These are phyloP conservation scores for Belgica antarctica DNA, from an alignment of 2,888 invertebrate genomes.

Conservation along the genomic window DNA sequence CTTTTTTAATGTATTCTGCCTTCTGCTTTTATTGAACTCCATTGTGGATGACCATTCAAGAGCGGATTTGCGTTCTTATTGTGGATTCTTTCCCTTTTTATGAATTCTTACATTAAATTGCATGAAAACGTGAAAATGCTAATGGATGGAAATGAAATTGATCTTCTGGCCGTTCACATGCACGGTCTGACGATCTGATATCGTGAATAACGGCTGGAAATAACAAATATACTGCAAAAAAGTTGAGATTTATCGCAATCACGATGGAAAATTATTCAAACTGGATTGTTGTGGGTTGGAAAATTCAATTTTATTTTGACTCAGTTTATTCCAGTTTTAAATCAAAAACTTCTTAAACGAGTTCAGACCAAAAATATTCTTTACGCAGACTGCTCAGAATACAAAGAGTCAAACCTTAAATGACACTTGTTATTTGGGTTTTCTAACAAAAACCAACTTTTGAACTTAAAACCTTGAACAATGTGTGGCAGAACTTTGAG, in stretches of 20 bases:
- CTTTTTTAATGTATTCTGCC: slow-evolving; percentile 37
- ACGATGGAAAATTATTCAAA: neutral
- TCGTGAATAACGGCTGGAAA: too few species aligned
- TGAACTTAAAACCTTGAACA: too few species aligned
- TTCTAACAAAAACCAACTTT: too few species aligned
- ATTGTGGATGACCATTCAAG: neutral
- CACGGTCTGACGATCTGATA: neutral
- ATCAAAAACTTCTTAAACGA: too few species aligned
- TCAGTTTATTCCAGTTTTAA: neutral
- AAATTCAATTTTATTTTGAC: neutral
- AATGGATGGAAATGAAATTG: neutral
- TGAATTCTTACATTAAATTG: slow-evolving; percentile 14
- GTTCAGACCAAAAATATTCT: too few species aligned
- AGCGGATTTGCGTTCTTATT: neutral
- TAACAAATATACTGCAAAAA: neutral
- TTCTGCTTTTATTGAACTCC: neutral
- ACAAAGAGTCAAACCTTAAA: too few species aligned
- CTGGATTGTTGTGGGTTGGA: neutral
- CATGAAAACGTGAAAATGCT: slow-evolving; percentile 1
- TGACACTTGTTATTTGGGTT: too few species aligned
- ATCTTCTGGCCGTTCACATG: neutral
- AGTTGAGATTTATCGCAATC: neutral
- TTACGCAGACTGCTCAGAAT: too few species aligned
- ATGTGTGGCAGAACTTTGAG: too few species aligned
- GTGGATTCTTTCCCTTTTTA: neutral